These are phyloP conservation scores for Sthenelais limicola DNA, from an alignment of 2,888 invertebrate genomes.

Conservation along the genomic window DNA sequence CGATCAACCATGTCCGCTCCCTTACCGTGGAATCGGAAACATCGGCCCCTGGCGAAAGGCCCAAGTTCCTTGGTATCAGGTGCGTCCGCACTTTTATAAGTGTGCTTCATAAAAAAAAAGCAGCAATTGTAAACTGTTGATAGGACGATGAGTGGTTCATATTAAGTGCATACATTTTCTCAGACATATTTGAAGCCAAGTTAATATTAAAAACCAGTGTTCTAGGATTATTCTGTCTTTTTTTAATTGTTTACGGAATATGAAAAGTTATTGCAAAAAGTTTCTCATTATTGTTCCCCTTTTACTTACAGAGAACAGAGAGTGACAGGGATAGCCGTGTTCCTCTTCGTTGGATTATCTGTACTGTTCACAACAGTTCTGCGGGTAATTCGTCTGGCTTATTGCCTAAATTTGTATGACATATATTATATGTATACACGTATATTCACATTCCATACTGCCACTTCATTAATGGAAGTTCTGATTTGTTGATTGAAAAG, in stretches of 20 bases:
- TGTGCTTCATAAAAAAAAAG: too few species aligned
- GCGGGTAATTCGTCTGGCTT: slow-evolving; percentile 66
- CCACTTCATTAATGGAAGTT: too few species aligned
- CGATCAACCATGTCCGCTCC: slow-evolving; percentile 97
- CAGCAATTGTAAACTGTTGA: too few species aligned
- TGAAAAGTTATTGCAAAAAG: too few species aligned
- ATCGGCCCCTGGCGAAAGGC: slow-evolving; percentile 97
- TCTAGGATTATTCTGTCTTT: too few species aligned
- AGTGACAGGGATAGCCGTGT: slow-evolving; percentile 92
- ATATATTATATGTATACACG: neutral
- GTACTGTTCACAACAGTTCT: slow-evolving; percentile 92
- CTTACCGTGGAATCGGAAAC: slow-evolving; percentile 95
- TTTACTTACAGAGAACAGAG: slow-evolving; percentile 81
- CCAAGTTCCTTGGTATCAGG: slow-evolving; percentile 91
- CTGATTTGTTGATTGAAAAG: too few species aligned
- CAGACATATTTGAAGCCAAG: too few species aligned
- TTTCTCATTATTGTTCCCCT: neutral
- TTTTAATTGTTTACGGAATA: too few species aligned
- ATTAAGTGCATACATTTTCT: too few species aligned
- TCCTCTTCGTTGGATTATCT: slow-evolving; percentile 92
- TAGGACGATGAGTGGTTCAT: too few species aligned
- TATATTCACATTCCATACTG: neutral
- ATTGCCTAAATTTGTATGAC: neutral
- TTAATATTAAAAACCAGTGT: too few species aligned
- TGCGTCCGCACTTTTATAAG: too few species aligned